Evolutionary conservation across 2,888 invertebrate genomes (phyloP).

Genomic region (Nipponacmea schrenckii): DNA sequence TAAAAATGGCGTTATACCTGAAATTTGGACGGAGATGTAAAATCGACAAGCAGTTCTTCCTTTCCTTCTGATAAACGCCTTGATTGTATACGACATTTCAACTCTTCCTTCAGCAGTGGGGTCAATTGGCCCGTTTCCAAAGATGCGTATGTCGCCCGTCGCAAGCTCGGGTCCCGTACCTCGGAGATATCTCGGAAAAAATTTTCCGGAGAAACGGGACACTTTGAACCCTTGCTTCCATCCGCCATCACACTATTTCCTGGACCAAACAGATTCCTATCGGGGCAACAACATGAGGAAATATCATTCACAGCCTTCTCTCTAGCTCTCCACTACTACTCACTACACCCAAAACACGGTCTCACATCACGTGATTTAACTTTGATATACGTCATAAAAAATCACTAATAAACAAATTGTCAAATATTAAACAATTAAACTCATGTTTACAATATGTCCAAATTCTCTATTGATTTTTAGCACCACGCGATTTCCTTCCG

Average conservation of each 20-base stretch:
- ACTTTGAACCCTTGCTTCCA: conserved; percentile 6
- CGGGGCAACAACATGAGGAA: conserved; percentile 2
- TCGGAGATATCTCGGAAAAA: conserved; percentile 24
- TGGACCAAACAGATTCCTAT: background rate
- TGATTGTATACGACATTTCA: conserved; percentile 41
- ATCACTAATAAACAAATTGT: conserved; percentile 6
- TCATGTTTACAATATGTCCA: conserved; percentile 7
- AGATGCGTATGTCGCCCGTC: conserved; percentile 33
- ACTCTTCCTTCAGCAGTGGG: conserved; percentile 45
- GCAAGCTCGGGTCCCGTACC: conserved; percentile 24
- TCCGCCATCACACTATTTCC: conserved; percentile 4
- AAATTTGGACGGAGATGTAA: conserved; percentile 31
- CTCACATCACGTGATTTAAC: conserved; percentile 5
- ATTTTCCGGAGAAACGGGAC: conserved; percentile 18
- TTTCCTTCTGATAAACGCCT: conserved; percentile 40
- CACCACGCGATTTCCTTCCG: background rate
- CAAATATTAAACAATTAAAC: background rate
- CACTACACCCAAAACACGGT: conserved; percentile 1
- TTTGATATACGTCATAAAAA: conserved; percentile 3
- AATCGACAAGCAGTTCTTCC: conserved; percentile 39
- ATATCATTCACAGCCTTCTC: background rate
- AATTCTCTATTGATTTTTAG: background rate
- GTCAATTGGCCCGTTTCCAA: conserved; percentile 37
- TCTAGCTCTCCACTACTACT: background rate
- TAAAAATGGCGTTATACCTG: conserved; percentile 25